These are phyloP conservation scores for Cheilinus undulatus DNA, from an alignment of 2,113 vertebrate genomes.

Conservation along the genomic window DNA sequence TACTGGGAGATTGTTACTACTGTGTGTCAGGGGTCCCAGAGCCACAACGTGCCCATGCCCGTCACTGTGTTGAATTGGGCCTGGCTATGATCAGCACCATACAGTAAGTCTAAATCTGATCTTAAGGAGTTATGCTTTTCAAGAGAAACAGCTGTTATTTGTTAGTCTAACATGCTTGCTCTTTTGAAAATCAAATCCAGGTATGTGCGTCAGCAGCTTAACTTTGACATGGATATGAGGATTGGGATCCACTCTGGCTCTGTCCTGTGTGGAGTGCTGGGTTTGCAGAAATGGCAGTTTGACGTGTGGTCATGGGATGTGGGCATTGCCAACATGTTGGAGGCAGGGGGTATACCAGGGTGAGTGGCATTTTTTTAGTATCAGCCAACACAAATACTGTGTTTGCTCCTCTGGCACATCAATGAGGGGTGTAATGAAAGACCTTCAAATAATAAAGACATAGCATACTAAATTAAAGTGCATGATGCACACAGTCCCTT, in stretches of 20 bases:
- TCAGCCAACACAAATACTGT: too few species aligned
- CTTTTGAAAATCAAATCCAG: slow-evolving; percentile 44
- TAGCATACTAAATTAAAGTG: too few species aligned
- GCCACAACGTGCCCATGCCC: slow-evolving; percentile 92
- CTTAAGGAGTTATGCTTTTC: too few species aligned
- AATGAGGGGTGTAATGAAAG: too few species aligned
- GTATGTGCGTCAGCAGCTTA: slow-evolving; percentile 68
- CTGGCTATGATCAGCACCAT: slow-evolving; percentile 97
- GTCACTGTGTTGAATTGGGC: slow-evolving; percentile 96
- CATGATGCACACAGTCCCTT: too few species aligned
- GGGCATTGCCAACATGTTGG: slow-evolving; percentile 83
- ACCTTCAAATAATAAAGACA: too few species aligned
- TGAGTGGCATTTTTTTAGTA: slow-evolving; percentile 46
- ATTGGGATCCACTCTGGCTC: slow-evolving; percentile 85
- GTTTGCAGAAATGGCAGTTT: slow-evolving; percentile 87
- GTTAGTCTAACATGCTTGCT: not conserved
- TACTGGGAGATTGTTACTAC: slow-evolving; percentile 97
- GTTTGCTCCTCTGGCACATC: too few species aligned
- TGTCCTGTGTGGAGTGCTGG: slow-evolving; percentile 84
- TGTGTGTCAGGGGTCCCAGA: slow-evolving; percentile 96
- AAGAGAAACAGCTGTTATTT: not conserved
- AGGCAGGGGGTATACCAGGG: slow-evolving; percentile 83
- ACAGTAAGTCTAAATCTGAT: slow-evolving; percentile 78
- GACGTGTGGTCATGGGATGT: slow-evolving; percentile 86
- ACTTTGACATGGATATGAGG: slow-evolving; percentile 82